Conservation (phyloP, 35 echinoderm and acorn worm species). For the Amphiura filiformis region DNA sequence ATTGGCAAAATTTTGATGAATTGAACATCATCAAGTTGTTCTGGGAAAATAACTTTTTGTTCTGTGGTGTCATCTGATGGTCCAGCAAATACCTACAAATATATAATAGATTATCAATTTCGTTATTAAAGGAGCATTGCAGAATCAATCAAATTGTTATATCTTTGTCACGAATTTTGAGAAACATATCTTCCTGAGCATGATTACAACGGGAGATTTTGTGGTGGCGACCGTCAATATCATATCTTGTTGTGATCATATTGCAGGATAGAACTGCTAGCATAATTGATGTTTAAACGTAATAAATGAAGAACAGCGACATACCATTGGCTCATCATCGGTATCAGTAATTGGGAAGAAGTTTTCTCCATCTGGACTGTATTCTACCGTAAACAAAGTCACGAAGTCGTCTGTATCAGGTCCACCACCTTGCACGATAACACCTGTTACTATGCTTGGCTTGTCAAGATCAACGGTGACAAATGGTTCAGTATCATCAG, state of each 20-base stretch:
- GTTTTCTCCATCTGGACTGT: conserved; percentile 54
- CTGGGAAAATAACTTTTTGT: background rate
- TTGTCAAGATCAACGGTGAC: conserved; percentile 70
- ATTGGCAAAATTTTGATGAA: conserved; percentile 6
- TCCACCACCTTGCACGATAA: conserved; percentile 72
- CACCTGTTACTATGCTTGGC: conserved; percentile 50
- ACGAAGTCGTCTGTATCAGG: conserved; percentile 42
- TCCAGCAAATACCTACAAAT: conserved; percentile 44
- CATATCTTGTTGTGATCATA: background rate
- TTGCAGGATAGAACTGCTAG: no score
- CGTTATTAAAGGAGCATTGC: background rate
- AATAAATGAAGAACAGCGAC: no score
- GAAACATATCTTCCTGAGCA: background rate
- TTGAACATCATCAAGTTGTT: background rate
- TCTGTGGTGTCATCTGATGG: conserved; percentile 28
- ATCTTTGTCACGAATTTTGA: background rate
- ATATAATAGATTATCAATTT: background rate
- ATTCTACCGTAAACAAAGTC: conserved; percentile 42
- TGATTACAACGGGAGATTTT: background rate
- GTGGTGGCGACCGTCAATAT: background rate
- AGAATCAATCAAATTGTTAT: background rate
- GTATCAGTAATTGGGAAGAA: conserved; percentile 44
- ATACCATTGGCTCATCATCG: conserved; percentile 23
- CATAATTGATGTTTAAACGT: no score
- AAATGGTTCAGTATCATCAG: conserved; percentile 30